Evolutionary conservation across 2,113 vertebrate species (phyloP), one percentile per base, ranked within the genome.

Genomic region (Anser cygnoides): DNA sequence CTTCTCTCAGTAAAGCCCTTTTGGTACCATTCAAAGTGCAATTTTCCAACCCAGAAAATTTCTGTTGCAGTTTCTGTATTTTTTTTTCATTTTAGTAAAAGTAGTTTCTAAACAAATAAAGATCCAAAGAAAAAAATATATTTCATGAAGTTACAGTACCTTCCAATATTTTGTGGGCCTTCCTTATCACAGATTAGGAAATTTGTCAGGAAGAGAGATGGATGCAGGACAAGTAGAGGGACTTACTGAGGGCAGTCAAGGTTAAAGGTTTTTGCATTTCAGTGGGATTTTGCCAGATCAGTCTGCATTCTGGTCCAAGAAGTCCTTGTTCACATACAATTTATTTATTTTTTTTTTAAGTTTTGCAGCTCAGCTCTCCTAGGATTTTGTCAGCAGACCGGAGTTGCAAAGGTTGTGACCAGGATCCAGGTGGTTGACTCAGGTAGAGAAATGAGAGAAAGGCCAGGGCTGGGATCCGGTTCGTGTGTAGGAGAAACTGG

Each of bases 121-220:
- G 15, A 25, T 4, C 11, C 1, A 2, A 3, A 18, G 12, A 5
- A 3, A 41, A 44, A 19, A 4, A 28, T 80, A 2, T 8, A 3
- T 57, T 91, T 79, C 13, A 31, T 71, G 9, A 31, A 58, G n/a
- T 88, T 58, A 58, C 13, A 17, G 10, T 61, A 29, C 8, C 35
- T 84, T 72, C 19, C 66, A 4, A 68, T 78, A 16, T 50, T 68
- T 52, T 85, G 28, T 68, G 44, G 11, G 12, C 46, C 67, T 73
- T 92, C 11, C 5, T 0, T 50, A 55, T 50, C 43, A 67, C 54
- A 67, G 35, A 67, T 77, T 33, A 84, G 35, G 62, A 84, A 70
- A 65, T 85, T 39, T 58, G 0, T 29, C 0, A 2, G 5, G 10
- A 49, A 61, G 11, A 76, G 26, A 41, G 28, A 29, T 57, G 8